phyloP scores from a whole-genome alignment of 1,140 invertebrate genomes.

The Drosophila simulans region DNA sequence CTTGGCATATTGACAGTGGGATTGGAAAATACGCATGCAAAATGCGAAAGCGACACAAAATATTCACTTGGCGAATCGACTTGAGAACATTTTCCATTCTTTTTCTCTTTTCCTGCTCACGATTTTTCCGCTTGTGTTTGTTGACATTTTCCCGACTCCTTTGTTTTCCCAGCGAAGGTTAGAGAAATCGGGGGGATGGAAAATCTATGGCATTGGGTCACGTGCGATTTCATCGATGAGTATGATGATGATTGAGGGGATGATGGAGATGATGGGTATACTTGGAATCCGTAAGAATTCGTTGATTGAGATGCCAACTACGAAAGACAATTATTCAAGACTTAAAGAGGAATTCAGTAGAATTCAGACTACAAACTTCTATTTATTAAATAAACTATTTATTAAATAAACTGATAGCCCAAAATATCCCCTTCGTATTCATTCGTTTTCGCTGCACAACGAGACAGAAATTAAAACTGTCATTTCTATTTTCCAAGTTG shows the following conservation, averaged over 20 bases:
- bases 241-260: slow-evolving; percentile 25
- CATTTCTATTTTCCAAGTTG: not conserved
- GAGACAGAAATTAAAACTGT: not conserved
- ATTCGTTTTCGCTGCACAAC: not conserved
- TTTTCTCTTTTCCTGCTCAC: slow-evolving; percentile 17
- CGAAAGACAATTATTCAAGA: slow-evolving; percentile 5
- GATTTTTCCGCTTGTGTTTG: slow-evolving; percentile 36
- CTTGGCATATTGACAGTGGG: slow-evolving; percentile 47
- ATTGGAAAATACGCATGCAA: slow-evolving; percentile 57
- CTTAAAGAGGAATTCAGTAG: not conserved
- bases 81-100: slow-evolving; percentile 4
- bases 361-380: too few relatives aligned
- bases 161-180: slow-evolving; percentile 41
- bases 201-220: slow-evolving; percentile 34
- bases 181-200: not conserved
- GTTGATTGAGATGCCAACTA: slow-evolving; percentile 19
- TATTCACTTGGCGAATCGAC: slow-evolving; percentile 63
- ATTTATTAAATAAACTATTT: not conserved
- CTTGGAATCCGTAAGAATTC: slow-evolving; percentile 10
- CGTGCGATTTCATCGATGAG: slow-evolving; percentile 46
- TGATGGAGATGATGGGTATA: slow-evolving; percentile 11
- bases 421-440: not conserved
- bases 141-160: slow-evolving; percentile 42
- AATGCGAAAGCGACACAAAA: slow-evolving; percentile 56
- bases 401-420: not conserved